Percentiles rank a stretch among this genome's conserved stretches.
Conservation (phyloP, 2,113 vertebrate species). For the Aythya baeri region DNA sequence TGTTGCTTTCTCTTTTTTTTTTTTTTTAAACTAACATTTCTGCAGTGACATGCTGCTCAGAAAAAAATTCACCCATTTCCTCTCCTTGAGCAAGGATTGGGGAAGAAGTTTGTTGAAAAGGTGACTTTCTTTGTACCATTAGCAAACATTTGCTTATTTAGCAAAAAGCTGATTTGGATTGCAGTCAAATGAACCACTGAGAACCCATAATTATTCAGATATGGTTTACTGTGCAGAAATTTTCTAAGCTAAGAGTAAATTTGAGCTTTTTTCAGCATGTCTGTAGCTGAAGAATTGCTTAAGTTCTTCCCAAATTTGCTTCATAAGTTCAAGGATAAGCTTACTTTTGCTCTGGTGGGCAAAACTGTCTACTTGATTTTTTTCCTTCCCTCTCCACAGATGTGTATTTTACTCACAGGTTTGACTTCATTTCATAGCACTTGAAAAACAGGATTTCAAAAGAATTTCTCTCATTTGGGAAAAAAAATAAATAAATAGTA, state of each 20-base stretch:
- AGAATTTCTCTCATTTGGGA: background rate
- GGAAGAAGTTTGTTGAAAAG: background rate
- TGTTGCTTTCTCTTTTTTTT: background rate
- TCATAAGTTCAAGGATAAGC: background rate
- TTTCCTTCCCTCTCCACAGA: background rate
- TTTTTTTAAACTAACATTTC: background rate
- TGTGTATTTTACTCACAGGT: background rate
- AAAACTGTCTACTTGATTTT: background rate
- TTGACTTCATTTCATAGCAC: background rate
- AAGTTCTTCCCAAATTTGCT: background rate
- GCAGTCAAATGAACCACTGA: background rate
- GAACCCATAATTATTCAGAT: background rate
- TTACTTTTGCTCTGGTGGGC: background rate
- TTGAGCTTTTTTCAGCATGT: fast-evolving
- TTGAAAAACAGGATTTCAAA: background rate
- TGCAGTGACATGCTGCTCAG: background rate
- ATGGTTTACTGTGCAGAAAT: background rate
- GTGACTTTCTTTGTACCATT: background rate
- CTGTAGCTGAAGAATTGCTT: fast-evolving
- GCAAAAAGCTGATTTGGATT: background rate
- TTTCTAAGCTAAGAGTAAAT: background rate
- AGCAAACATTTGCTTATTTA: background rate
- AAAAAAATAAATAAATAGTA: background rate
- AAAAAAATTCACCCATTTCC: background rate
- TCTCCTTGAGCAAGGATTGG: background rate